Base-by-base conservation (phyloP, 2,888 invertebrate genomes). In the Eutolmus rufibarbis region DNA sequence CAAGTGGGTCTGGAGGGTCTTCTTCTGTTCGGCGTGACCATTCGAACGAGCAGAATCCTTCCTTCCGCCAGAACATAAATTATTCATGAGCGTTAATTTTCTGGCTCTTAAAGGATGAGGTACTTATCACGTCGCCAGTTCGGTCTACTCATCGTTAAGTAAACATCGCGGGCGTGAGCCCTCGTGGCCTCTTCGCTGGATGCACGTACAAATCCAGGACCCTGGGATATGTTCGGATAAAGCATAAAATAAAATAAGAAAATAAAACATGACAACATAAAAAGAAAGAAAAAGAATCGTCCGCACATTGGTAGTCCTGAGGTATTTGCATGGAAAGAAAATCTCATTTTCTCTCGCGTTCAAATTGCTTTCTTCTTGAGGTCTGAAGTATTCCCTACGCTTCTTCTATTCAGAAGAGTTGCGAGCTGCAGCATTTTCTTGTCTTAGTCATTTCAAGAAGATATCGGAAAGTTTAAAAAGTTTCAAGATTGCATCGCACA, bases 361-460 rank as follows among this genome's bases (percentile, higher is more conserved):
- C 28, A 79, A 79, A 43, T 79, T 79, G 79, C 79, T 79, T 79
- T 79, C 79, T 79, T 79, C 79, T 79, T 79, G 40, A 19, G 46
- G 40, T 79, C 28, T 79, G 46, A 79, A 79, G 79, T 79, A 43
- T 46, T 79, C 51, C 28, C 28, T 46, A 79, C 43, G 43, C 46
- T 79, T 43, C 34, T 43, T 43, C 66, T 66, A 12, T 66, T 66
- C 1, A 12, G 19, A 40, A 23, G 57, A 57, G 23, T 66, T 66
- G 66, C 79, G 76, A 34, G 76, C 34, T 56, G 14, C n/a, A 31
- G 28, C 34, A 37, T 76, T 76, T 43, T 76, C 76, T 76, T 34
- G 76, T 76, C 76, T 76, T 34, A 76, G 34, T 76, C 37, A 76
- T 37, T 76, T 76, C 76, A 76, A 76, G 76, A 19, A 76, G 76